phyloP scores from a whole-genome alignment of 2,888 invertebrate genomes.

The Rapana venosa region DNA sequence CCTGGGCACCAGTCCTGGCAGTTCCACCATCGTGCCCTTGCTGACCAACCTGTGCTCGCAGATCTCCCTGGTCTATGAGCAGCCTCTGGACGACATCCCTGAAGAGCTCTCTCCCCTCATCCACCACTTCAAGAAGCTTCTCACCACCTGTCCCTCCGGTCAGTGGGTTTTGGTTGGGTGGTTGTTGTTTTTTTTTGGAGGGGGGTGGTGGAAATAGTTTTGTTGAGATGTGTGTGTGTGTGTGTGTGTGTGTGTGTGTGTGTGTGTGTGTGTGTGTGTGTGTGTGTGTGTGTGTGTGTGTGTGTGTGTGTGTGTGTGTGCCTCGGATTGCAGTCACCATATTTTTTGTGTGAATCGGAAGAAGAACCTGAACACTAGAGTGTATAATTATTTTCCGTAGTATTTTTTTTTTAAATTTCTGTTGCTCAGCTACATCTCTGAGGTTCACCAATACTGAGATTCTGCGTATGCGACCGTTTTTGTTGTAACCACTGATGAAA shows the following conservation, averaged over 20 bases:
- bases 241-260: neutral
- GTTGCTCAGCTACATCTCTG: no score
- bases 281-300: conserved; percentile 1
- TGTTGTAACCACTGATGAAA: no score
- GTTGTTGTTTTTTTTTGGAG: neutral
- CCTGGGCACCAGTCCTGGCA: conserved; percentile 97
- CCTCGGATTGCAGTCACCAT: neutral
- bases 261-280: neutral
- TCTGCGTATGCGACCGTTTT: no score
- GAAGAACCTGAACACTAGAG: no score
- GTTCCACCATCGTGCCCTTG: conserved; percentile 93
- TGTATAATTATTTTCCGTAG: no score
- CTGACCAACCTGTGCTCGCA: conserved; percentile 97
- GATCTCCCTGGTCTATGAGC: conserved; percentile 82
- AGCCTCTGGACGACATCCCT: conserved; percentile 88
- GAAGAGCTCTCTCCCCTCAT: conserved; percentile 97
- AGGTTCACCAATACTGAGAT: no score
- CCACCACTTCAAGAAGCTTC: conserved; percentile 95
- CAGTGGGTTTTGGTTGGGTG: neutral
- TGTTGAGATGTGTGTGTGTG: neutral
- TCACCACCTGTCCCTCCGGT: conserved; percentile 75
- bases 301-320: neutral
- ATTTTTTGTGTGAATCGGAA: neutral
- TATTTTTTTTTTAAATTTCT: no score
- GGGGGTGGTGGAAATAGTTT: no score